phyloP scores from a whole-genome alignment of 2,113 vertebrate species.

The Puma concolor region DNA sequence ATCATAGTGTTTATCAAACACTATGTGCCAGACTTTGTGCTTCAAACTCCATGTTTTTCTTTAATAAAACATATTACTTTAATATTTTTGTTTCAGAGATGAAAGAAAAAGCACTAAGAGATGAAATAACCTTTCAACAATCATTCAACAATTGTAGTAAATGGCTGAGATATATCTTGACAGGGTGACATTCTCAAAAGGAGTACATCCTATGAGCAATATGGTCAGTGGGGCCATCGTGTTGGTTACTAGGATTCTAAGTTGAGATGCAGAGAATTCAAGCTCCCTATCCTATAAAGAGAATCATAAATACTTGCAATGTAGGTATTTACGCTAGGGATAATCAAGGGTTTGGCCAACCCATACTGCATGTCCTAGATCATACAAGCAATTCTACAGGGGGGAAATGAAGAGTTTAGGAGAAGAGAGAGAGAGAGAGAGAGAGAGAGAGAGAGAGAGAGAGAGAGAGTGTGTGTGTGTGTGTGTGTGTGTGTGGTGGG shows the following conservation, averaged over 20 bases:
- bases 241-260: neutral
- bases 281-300: neutral
- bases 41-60: neutral
- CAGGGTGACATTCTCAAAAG: neutral
- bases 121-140: neutral
- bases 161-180: neutral
- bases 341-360: neutral
- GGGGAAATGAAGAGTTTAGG: neutral
- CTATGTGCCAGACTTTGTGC: neutral
- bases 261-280: neutral
- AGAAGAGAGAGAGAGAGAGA: too few relatives aligned
- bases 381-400: neutral
- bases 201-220: neutral
- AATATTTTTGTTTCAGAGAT: neutral
- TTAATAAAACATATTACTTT: neutral
- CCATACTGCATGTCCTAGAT: fast-evolving
- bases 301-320: neutral
- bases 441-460: too few relatives aligned
- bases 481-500: neutral
- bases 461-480: too few relatives aligned
- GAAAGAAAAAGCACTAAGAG: neutral
- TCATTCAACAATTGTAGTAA: neutral
- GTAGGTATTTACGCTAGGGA: neutral
- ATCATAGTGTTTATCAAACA: neutral
- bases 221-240: fast-evolving